A percentile compares a stretch with the other conserved stretches of the same genome.
These are phyloP conservation scores for Ptilorrhoa leucosticta DNA, from an alignment of 2,113 vertebrate genomes.

Conservation along the genomic window DNA sequence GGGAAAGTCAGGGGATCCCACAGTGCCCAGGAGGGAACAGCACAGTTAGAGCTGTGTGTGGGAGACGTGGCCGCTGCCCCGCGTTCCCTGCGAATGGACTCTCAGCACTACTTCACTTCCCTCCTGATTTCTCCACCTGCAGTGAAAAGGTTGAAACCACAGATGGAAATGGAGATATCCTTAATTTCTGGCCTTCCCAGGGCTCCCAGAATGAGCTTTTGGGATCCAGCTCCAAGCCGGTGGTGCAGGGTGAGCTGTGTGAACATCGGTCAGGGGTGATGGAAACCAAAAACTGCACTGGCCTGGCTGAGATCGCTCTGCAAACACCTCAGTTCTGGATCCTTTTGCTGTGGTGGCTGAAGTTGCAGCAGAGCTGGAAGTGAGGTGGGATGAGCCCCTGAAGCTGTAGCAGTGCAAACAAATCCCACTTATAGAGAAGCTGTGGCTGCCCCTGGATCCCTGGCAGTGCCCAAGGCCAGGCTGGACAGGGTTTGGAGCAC, in stretches of 20 bases:
- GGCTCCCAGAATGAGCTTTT: not conserved
- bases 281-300: fast-evolving
- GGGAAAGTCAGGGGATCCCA: not conserved
- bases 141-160: not conserved
- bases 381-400: not conserved
- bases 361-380: fast-evolving
- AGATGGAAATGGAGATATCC: not conserved
- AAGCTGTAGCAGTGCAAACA: not conserved
- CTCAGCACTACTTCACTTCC: fast-evolving
- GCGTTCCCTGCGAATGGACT: fast-evolving
- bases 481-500: fast-evolving
- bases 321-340: fast-evolving
- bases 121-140: not conserved
- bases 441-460: not conserved
- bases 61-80: not conserved
- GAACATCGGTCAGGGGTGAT: not conserved
- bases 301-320: not conserved
- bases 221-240: not conserved
- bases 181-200: not conserved
- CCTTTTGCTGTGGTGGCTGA: not conserved
- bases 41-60: fast-evolving
- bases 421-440: not conserved
- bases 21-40: no score
- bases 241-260: not conserved
- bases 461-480: not conserved